phyloP scores from a whole-genome alignment of 1,140 invertebrate genomes.

The Diploscapter pachys region DNA sequence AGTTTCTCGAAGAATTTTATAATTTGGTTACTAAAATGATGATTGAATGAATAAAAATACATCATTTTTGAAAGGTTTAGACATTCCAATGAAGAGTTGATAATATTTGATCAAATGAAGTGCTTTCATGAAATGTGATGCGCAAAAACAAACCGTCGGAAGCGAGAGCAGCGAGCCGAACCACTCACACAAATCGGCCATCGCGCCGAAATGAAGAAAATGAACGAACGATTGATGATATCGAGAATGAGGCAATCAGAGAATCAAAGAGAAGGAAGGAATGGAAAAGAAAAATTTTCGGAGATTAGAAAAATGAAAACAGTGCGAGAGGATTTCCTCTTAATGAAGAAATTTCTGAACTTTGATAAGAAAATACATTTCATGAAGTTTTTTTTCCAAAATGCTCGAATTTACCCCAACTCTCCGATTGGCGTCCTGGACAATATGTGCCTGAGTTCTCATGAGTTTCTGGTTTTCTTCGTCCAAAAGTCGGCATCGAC shows the following conservation, averaged over 20 bases:
- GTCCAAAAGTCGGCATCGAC: slow-evolving; percentile 23
- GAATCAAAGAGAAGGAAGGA: slow-evolving; percentile 4
- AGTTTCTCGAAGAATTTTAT: too few relatives aligned
- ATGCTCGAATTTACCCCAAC: slow-evolving; percentile 19
- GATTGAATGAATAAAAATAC: too few relatives aligned
- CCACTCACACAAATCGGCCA: too few relatives aligned
- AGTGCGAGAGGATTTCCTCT: slow-evolving; percentile 5
- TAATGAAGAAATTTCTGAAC: background rate
- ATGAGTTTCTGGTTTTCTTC: slow-evolving; percentile 23
- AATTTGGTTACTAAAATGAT: too few relatives aligned
- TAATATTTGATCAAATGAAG: too few relatives aligned
- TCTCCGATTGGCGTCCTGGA: slow-evolving; percentile 26
- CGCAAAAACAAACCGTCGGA: too few relatives aligned
- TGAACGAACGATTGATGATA: background rate
- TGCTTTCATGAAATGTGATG: too few relatives aligned
- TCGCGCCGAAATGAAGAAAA: too few relatives aligned
- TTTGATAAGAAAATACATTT: background rate
- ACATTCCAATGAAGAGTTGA: too few relatives aligned
- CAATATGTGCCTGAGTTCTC: slow-evolving; percentile 24
- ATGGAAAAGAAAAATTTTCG: slow-evolving; percentile 4
- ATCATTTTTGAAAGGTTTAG: too few relatives aligned
- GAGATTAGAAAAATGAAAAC: slow-evolving; percentile 2
- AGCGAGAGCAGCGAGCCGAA: too few relatives aligned
- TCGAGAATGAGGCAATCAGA: slow-evolving; percentile 8
- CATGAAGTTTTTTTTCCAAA: too few relatives aligned